These are phyloP conservation scores for Melanostoma mellinum DNA, from an alignment of 2,888 invertebrate genomes.

Conservation along the genomic window DNA sequence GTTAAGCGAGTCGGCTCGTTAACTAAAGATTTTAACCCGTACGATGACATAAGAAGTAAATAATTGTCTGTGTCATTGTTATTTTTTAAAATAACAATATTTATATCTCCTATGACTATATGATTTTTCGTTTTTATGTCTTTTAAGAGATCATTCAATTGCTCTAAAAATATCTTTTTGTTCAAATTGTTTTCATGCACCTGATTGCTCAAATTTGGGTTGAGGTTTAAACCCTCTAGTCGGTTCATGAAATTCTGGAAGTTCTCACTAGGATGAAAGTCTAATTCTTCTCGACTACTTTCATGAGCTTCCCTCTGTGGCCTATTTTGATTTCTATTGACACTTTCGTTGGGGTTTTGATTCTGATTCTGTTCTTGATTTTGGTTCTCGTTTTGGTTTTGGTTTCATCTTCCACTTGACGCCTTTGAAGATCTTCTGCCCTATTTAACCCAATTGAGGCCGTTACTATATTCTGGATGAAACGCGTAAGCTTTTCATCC, in stretches of 20 bases:
- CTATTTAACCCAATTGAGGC: constrained; percentile 4
- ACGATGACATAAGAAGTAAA: constrained; percentile 2
- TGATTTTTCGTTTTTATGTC: too few species aligned
- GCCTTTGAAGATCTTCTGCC: constrained; percentile 2
- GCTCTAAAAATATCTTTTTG: too few species aligned
- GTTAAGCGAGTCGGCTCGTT: constrained; percentile 5
- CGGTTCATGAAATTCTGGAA: constrained; percentile 2
- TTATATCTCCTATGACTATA: too few species aligned
- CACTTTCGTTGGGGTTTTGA: not conserved
- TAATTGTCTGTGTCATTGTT: not conserved
- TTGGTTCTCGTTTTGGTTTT: too few species aligned
- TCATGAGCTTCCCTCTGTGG: not conserved
- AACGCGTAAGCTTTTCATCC: constrained; percentile 4
- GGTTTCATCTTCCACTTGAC: not conserved
- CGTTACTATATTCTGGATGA: not conserved
- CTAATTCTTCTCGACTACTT: constrained; percentile 12
- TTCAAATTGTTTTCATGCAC: too few species aligned
- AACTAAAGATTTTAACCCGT: not conserved
- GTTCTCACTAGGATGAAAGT: constrained; percentile 6
- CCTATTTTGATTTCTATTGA: not conserved
- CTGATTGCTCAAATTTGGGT: not conserved
- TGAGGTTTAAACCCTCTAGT: not conserved
- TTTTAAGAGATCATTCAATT: too few species aligned
- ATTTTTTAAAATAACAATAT: not conserved
- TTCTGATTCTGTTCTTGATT: not conserved